Evolutionary conservation across 2,888 invertebrate species (phyloP).

Genomic region (Acronicta alni): DNA sequence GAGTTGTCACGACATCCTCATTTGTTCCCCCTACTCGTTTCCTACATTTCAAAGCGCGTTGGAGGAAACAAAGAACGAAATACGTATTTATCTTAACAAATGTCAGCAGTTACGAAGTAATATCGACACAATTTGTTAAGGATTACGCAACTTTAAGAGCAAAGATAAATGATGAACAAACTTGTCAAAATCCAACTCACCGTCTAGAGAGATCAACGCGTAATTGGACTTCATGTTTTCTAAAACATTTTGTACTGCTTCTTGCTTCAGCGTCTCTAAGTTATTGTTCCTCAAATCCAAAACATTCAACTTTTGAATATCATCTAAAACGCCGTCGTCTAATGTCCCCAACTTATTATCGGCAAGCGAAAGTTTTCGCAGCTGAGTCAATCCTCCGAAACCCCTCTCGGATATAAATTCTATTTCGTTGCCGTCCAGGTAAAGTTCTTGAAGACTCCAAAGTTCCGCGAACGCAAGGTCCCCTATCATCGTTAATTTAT

Average conservation of each 20-base stretch:
- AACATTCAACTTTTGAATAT: constrained; percentile 92
- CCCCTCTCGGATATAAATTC: constrained; percentile 94
- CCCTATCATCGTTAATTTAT: constrained; percentile 94
- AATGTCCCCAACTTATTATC: constrained; percentile 93
- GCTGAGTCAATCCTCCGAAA: constrained; percentile 92
- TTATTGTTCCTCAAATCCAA: constrained; percentile 94
- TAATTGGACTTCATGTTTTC: constrained; percentile 92
- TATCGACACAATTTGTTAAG: constrained; percentile 45
- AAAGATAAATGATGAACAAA: constrained; percentile 64
- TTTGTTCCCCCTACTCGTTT: constrained; percentile 21
- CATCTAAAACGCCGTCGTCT: constrained; percentile 92
- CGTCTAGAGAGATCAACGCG: constrained; percentile 93
- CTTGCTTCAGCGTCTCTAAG: constrained; percentile 93
- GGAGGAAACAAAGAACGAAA: constrained; percentile 35
- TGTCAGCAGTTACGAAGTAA: constrained; percentile 43
- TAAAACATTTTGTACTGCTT: constrained; percentile 92
- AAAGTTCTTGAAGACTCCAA: constrained; percentile 92
- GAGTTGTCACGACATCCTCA: constrained; percentile 32
- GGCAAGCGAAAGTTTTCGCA: constrained; percentile 92
- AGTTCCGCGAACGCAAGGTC: constrained; percentile 94
- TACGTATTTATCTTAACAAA: constrained; percentile 46
- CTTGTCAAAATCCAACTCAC: constrained; percentile 88
- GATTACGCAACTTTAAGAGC: constrained; percentile 57
- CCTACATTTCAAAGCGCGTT: constrained; percentile 19
- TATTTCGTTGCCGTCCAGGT: constrained; percentile 92